Evolutionary conservation across 2,888 invertebrate genomes (phyloP).

Genomic region (Abrostola triplasia): DNA sequence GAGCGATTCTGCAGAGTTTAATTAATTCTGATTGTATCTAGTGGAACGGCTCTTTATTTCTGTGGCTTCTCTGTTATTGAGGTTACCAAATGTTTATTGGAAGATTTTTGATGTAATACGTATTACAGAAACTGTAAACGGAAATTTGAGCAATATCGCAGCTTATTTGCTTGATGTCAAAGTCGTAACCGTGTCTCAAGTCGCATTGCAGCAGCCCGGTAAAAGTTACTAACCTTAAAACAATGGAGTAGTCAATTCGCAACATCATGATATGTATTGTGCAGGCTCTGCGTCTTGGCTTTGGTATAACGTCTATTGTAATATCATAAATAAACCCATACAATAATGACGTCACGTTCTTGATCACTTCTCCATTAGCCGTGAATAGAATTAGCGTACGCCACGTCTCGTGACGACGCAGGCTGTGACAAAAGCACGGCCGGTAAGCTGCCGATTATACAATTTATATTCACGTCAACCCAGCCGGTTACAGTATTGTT

Average conservation of each 20-base stretch:
- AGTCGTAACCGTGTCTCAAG: no score
- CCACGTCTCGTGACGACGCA: slow-evolving; percentile 32
- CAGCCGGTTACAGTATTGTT: slow-evolving; percentile 47
- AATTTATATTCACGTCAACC: slow-evolving; percentile 53
- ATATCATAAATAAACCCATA: slow-evolving; percentile 7
- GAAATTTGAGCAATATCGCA: no score
- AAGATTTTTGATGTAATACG: no score
- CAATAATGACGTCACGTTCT: slow-evolving; percentile 48
- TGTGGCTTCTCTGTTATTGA: no score
- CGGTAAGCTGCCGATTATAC: slow-evolving; percentile 51
- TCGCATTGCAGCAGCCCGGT: no score
- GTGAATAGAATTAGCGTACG: slow-evolving; percentile 56
- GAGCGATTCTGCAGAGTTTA: slow-evolving; percentile 8
- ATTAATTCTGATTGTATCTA: neutral
- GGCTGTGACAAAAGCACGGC: slow-evolving; percentile 46
- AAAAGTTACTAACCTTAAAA: no score
- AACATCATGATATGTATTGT: neutral
- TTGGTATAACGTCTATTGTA: neutral
- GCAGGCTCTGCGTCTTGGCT: no score
- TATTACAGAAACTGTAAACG: no score
- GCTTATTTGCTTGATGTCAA: no score
- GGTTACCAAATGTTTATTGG: no score
- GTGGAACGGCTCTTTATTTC: no score
- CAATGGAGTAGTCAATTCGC: neutral
- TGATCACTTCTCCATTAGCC: slow-evolving; percentile 59